Evolutionary conservation across 30 jellyfish, hydroid and myxozoan species (phyloP).

Genomic region (Haliclystus octoradiatus): DNA sequence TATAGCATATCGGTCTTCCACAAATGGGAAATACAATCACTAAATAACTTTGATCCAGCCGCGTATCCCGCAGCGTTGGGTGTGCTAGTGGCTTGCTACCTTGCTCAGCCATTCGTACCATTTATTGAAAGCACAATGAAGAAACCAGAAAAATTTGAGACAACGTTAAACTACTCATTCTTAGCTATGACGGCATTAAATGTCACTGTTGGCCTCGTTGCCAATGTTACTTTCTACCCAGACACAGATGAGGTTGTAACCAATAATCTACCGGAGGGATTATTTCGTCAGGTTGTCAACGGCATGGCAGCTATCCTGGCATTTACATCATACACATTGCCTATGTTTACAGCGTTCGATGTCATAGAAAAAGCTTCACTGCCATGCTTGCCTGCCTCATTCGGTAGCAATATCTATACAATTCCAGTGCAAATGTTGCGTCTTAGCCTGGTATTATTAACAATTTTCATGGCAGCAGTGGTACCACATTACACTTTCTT

Average conservation of each 20-base stretch:
- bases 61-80: slow-evolving; percentile 85
- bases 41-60: slow-evolving; percentile 60
- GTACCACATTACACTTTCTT: slow-evolving; percentile 70
- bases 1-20: slow-evolving; percentile 51
- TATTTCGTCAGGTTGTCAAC: slow-evolving; percentile 69
- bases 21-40: slow-evolving; percentile 51
- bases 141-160: slow-evolving; percentile 74
- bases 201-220: slow-evolving; percentile 58
- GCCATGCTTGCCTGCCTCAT: slow-evolving; percentile 48
- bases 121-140: slow-evolving; percentile 82
- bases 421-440: slow-evolving; percentile 59
- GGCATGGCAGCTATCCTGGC: slow-evolving; percentile 91
- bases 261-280: slow-evolving; percentile 74
- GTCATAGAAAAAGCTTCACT: slow-evolving; percentile 59
- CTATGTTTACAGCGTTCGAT: slow-evolving; percentile 88
- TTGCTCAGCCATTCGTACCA: slow-evolving; percentile 95
- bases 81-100: slow-evolving; percentile 67
- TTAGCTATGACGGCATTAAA: slow-evolving; percentile 71
- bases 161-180: slow-evolving; percentile 61
- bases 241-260: slow-evolving; percentile 91
- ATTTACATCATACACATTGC: slow-evolving; percentile 81
- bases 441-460: slow-evolving; percentile 38
- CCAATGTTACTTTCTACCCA: slow-evolving; percentile 75
- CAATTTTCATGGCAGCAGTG: slow-evolving; percentile 85
- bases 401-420: slow-evolving; percentile 61